Evolutionary conservation across 2,888 invertebrate species (phyloP).

Genomic region (Nomada flava): DNA sequence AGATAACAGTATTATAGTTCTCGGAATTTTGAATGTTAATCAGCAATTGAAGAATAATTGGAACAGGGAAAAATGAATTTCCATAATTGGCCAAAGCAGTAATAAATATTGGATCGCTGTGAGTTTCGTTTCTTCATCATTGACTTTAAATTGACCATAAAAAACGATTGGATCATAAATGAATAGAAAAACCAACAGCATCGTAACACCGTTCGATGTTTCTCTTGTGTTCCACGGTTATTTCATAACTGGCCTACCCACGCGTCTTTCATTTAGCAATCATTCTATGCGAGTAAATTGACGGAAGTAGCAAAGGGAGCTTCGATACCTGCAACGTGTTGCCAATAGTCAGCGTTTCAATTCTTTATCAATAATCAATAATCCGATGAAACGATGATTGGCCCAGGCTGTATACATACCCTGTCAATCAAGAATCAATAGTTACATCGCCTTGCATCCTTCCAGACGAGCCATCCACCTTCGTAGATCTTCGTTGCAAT

Average conservation of each 20-base stretch:
- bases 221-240: background rate
- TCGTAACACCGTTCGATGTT: too few species aligned
- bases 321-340: too few species aligned
- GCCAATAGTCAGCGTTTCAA: too few species aligned
- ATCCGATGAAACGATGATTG: background rate
- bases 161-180: too few species aligned
- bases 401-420: background rate
- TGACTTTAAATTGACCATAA: too few species aligned
- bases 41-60: background rate
- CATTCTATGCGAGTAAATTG: background rate
- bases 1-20: too few species aligned
- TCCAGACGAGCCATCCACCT: constrained; percentile 24
- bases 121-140: too few species aligned
- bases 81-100: too few species aligned
- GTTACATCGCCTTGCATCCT: background rate
- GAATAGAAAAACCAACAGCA: too few species aligned
- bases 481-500: constrained; percentile 10
- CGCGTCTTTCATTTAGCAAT: background rate
- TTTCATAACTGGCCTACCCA: background rate
- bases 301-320: too few species aligned
- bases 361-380: constrained; percentile 4
- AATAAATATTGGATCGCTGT: too few species aligned
- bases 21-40: background rate
- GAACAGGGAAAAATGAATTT: background rate
- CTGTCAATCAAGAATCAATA: constrained; percentile 19